A percentile compares a stretch with the other conserved stretches of the same genome.
Conservation (phyloP, 2,797 vertebrate genomes). For the Heteromormyrus szaboi region DNA sequence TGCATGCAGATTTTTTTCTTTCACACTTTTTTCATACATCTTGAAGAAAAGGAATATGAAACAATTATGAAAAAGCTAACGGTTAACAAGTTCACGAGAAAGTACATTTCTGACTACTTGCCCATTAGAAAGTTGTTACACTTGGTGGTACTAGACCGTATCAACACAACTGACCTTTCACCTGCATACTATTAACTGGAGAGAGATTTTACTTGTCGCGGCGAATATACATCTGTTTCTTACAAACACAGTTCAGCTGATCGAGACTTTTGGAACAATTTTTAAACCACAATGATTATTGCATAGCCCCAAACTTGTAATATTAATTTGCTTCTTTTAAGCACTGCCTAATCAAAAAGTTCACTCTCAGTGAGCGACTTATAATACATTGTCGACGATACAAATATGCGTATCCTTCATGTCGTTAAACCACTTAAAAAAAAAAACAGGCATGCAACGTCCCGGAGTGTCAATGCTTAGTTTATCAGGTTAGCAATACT, state of each 20-base stretch:
- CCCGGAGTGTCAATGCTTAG: not conserved
- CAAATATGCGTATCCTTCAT: not conserved
- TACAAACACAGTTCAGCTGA: not conserved
- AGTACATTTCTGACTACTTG: not conserved
- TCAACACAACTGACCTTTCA: not conserved
- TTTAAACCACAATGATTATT: not conserved
- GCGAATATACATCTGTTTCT: not conserved
- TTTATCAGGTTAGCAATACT: not conserved
- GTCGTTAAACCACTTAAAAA: not conserved
- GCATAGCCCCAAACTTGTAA: not conserved
- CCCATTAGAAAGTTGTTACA: not conserved
- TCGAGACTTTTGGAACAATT: not conserved
- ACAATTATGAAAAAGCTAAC: not conserved
- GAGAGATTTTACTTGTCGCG: not conserved
- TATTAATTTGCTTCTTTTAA: not conserved
- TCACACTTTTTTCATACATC: conserved; percentile 24
- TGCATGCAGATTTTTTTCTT: conserved; percentile 62
- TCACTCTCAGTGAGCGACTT: not conserved
- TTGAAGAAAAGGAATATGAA: not conserved
- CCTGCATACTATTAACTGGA: not conserved
- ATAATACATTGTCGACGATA: not conserved
- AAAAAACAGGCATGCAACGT: not conserved
- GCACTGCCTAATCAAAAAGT: not conserved
- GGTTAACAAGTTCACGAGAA: not conserved
- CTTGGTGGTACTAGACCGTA: not conserved